phyloP scores from a whole-genome alignment of 2,888 invertebrate species.

The Celastrina argiolus region DNA sequence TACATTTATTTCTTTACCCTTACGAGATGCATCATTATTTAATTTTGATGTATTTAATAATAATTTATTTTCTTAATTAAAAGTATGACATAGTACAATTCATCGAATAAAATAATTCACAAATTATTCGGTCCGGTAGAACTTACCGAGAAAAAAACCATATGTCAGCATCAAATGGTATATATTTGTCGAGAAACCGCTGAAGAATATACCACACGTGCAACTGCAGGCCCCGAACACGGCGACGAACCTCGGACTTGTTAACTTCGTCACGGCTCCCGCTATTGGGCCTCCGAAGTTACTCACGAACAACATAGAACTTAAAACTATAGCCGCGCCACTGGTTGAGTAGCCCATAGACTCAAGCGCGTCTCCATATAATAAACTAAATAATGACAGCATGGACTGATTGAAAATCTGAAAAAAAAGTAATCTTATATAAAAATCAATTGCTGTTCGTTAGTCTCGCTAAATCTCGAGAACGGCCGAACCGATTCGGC shows the following conservation, averaged over 20 bases:
- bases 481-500: too few species aligned
- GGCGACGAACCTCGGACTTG: slow-evolving; percentile 64
- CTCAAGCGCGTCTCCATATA: slow-evolving; percentile 81
- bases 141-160: slow-evolving; percentile 63
- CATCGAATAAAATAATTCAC: too few species aligned
- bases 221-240: slow-evolving; percentile 60
- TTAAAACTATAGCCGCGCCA: slow-evolving; percentile 82
- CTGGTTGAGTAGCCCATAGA: slow-evolving; percentile 81
- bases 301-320: slow-evolving; percentile 80
- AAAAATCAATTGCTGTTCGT: too few species aligned
- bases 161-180: slow-evolving; percentile 66
- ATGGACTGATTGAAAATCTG: slow-evolving; percentile 85
- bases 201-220: slow-evolving; percentile 63
- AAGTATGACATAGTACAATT: too few species aligned
- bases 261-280: slow-evolving; percentile 80
- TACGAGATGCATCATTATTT: too few species aligned
- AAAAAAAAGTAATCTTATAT: slow-evolving; percentile 54
- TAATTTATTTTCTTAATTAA: too few species aligned
- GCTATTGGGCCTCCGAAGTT: slow-evolving; percentile 84
- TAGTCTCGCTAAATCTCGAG: too few species aligned
- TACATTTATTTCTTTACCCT: too few species aligned
- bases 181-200: slow-evolving; percentile 66
- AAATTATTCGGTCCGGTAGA: not conserved
- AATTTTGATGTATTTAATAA: too few species aligned
- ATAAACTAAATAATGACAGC: slow-evolving; percentile 82